phyloP scores from a whole-genome alignment of 2,797 vertebrate species.

The Sorex maritimensis region DNA sequence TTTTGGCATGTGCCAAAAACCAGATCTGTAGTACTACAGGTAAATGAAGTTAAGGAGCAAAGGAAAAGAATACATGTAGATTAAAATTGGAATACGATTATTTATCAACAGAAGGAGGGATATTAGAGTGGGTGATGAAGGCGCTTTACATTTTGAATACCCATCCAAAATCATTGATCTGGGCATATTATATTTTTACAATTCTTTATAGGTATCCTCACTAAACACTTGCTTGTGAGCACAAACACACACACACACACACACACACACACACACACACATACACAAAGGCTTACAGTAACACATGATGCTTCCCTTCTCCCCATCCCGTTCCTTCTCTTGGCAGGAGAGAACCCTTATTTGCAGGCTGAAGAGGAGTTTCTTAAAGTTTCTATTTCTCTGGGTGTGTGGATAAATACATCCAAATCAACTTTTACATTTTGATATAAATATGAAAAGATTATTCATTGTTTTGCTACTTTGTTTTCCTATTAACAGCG shows the following conservation, averaged over 20 bases:
- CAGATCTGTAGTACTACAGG: neutral
- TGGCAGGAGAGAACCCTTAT: neutral
- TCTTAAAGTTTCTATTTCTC: constrained; percentile 11
- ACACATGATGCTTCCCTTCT: neutral
- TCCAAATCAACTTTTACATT: constrained; percentile 33
- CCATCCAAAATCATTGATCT: constrained; percentile 17
- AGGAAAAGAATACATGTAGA: neutral
- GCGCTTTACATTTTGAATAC: neutral
- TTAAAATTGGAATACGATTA: constrained; percentile 26
- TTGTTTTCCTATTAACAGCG: constrained; percentile 37
- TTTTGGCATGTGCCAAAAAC: no score
- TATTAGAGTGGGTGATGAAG: neutral
- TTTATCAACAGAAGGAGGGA: neutral
- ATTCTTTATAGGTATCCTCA: constrained; percentile 26
- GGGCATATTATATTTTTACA: neutral
- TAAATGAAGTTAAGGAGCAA: constrained; percentile 7
- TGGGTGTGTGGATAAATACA: neutral
- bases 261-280: no score
- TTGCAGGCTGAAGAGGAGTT: constrained; percentile 46
- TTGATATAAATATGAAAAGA: constrained; percentile 49
- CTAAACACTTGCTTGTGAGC: neutral
- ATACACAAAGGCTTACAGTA: neutral
- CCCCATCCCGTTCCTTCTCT: neutral
- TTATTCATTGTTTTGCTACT: constrained; percentile 17
- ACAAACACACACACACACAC: neutral